These are phyloP conservation scores for Pseudolycoriella hygida DNA, from an alignment of 2,888 invertebrate genomes.

Conservation along the genomic window DNA sequence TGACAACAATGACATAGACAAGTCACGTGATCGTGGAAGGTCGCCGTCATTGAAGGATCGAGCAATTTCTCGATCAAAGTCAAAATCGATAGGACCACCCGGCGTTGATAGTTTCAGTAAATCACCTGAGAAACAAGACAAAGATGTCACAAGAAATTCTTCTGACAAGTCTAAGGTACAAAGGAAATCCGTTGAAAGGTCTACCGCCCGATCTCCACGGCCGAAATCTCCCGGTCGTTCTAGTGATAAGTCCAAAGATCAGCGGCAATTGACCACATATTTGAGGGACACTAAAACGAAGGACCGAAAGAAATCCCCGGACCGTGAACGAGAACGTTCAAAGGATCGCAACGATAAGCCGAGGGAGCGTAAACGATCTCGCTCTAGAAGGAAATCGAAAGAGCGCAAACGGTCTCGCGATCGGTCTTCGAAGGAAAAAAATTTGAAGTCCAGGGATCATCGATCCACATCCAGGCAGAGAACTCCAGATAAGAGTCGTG, in stretches of 20 bases:
- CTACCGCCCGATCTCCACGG: constrained; percentile 2
- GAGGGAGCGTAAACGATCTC: not conserved
- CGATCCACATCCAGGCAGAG: constrained; percentile 26
- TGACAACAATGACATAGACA: constrained; percentile 6
- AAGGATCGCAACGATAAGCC: not conserved
- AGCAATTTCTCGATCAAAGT: not conserved
- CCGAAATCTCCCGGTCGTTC: constrained; percentile 14
- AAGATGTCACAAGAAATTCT: constrained; percentile 9
- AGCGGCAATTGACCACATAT: not conserved
- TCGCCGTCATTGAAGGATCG: not conserved
- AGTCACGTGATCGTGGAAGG: not conserved
- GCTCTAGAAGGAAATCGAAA: not conserved
- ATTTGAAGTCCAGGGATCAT: constrained; percentile 27
- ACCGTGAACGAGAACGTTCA: not conserved
- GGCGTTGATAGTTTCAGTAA: not conserved
- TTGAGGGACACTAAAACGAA: not conserved
- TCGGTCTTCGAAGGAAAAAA: constrained; percentile 13
- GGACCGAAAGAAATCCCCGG: not conserved
- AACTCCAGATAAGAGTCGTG: constrained; percentile 18
- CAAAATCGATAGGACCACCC: not conserved
- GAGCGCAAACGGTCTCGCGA: constrained; percentile 13
- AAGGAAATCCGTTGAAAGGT: not conserved
- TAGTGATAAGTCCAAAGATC: constrained; percentile 13
- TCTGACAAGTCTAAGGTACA: not conserved
- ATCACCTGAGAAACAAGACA: constrained; percentile 11